Evolutionary conservation across 2,888 invertebrate species (phyloP).

Genomic region (Brenthis daphne): DNA sequence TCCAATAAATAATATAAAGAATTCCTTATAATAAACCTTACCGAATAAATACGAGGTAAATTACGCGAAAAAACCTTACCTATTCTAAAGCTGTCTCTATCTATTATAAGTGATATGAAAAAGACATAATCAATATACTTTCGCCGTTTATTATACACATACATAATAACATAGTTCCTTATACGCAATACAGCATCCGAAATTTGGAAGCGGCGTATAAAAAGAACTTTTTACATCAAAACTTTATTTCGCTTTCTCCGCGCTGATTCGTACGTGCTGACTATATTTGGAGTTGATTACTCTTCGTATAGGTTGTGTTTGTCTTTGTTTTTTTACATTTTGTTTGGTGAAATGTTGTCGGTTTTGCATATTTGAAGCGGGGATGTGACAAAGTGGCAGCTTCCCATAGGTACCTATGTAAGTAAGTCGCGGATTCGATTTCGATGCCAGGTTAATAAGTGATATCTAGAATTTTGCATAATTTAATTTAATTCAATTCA

Average conservation of each 20-base stretch:
- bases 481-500: no score
- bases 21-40: no score
- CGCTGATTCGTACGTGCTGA: slow-evolving; percentile 74
- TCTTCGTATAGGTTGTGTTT: slow-evolving; percentile 47
- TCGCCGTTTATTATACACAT: slow-evolving; percentile 11
- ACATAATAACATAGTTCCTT: slow-evolving; percentile 34
- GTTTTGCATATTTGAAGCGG: no score
- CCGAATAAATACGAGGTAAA: no score
- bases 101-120: neutral
- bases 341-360: slow-evolving; percentile 3
- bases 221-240: slow-evolving; percentile 83
- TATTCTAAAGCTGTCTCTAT: neutral
- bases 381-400: no score
- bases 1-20: no score
- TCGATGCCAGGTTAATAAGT: no score
- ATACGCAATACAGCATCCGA: slow-evolving; percentile 36
- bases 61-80: no score
- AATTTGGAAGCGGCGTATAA: slow-evolving; percentile 66
- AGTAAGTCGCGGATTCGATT: no score
- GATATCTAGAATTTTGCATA: no score
- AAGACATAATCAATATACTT: slow-evolving; percentile 23
- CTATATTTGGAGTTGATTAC: slow-evolving; percentile 75
- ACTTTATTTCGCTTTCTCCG: slow-evolving; percentile 67
- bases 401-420: no score
- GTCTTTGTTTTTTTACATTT: slow-evolving; percentile 18